Base-by-base conservation (phyloP, 1,140 invertebrate genomes). In the Adelges cooleyi region DNA sequence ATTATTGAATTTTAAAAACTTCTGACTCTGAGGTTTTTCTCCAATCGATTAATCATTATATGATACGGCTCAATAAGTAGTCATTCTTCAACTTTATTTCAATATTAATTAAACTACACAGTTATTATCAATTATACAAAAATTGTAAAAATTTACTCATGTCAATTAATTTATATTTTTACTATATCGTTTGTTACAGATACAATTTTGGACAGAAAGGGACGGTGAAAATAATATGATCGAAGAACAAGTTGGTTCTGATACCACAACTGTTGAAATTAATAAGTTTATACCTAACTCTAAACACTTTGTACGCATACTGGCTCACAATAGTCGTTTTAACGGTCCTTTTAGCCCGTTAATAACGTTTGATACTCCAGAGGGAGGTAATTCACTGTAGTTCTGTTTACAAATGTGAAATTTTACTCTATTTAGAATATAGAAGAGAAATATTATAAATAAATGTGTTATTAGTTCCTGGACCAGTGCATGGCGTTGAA, bases 171-270 rank as follows among this genome's bases (percentile, higher is more conserved):
- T 4, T 27, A 10, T 66, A n/a, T 29, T 13, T 22, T 20, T 20
- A 17, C 6, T 54, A 38, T 17, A 33, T 17, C 59, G 2, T 44
- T 20, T 68, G 62, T 65, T 70, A 20, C 72, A 80, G 77, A 91
- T 97, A 59, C 88, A 93, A 76, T 94, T 89, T 1, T 96, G 93
- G 93, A 91, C 86, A 4, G 87, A 91, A n/a, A 77, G 74, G 54
- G 87, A 88, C 48, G 83, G 85, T 36, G 83, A 86, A 71, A 82
- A 86, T 65, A 81, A 81, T 10, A 76, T 85, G 49, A 80, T 87
- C 54, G 90, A 94, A 75, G 87, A 91, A 49, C 80, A 87, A 49
- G 81, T 91, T n/a, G 84, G 83, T 71, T 82, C 82, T 1, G 84
- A 86, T 70, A 62, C 80, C 0, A 87, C 84, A 1, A 77, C 79